A percentile compares a stretch with the other conserved stretches of the same genome.
Conservation (phyloP, 2,797 vertebrate genomes). For the Cryptoprocta ferox region DNA sequence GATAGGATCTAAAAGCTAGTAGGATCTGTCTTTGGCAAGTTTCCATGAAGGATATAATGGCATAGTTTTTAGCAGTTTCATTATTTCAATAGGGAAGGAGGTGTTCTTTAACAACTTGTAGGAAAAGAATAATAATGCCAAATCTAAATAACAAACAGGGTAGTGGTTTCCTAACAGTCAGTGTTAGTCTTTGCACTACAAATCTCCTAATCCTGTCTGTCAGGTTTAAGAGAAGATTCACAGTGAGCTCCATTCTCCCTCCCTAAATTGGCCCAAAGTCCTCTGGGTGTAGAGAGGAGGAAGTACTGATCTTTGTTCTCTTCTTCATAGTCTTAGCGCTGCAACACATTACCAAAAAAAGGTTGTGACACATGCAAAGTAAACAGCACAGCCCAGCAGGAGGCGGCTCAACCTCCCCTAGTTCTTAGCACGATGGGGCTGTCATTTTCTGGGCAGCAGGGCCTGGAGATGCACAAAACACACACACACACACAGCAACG, state of each 20-base stretch:
- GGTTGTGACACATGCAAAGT: background rate
- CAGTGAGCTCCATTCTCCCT: background rate
- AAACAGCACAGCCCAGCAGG: background rate
- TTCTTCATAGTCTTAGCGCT: background rate
- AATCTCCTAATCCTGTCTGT: background rate
- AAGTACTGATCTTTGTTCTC: background rate
- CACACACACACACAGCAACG: background rate
- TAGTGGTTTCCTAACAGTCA: background rate
- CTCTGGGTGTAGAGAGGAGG: background rate
- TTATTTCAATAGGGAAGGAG: background rate
- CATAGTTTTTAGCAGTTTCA: background rate
- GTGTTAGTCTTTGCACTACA: background rate
- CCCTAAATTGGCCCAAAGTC: background rate
- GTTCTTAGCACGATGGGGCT: background rate
- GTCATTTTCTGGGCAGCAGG: background rate
- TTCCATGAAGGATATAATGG: background rate
- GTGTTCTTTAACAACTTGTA: background rate
- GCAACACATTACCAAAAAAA: background rate
- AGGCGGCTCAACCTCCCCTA: background rate
- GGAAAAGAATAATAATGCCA: background rate
- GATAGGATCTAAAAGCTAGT: background rate
- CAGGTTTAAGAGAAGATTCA: background rate
- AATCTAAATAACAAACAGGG: background rate
- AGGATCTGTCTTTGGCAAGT: constrained; percentile 28
- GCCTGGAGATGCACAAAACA: background rate